phyloP scores from a whole-genome alignment of 2,113 vertebrate species.

The Himantopus leucocephalus region DNA sequence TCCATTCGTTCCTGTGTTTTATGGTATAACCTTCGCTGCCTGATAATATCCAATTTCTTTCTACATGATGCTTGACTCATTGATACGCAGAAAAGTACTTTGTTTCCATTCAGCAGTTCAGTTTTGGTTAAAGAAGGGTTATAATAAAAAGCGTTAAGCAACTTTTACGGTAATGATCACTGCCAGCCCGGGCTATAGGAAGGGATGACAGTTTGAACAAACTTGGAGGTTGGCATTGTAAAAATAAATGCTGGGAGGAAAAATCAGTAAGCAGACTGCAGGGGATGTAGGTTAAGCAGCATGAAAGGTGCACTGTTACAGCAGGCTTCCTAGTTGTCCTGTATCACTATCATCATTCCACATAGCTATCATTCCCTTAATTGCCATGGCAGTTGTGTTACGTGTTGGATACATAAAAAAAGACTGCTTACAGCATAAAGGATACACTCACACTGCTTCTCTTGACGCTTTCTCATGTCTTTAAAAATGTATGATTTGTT shows the following conservation, averaged over 20 bases:
- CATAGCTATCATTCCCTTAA: neutral
- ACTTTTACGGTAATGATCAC: neutral
- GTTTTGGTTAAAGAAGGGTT: neutral
- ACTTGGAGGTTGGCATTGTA: neutral
- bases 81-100: neutral
- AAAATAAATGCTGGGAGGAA: neutral
- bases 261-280: neutral
- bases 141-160: neutral
- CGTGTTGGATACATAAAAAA: neutral
- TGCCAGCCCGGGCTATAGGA: neutral
- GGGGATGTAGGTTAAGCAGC: neutral
- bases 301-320: neutral
- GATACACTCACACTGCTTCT: neutral
- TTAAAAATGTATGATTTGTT: neutral
- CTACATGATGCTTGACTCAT: neutral
- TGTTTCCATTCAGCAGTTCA: neutral
- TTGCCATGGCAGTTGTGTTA: neutral
- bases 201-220: neutral
- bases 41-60: neutral
- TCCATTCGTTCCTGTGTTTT: neutral
- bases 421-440: neutral
- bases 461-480: fast-evolving
- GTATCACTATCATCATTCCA: neutral
- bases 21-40: neutral
- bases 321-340: neutral